Conservation (phyloP, 1,140 invertebrate genomes). For the Ladona fulva region DNA sequence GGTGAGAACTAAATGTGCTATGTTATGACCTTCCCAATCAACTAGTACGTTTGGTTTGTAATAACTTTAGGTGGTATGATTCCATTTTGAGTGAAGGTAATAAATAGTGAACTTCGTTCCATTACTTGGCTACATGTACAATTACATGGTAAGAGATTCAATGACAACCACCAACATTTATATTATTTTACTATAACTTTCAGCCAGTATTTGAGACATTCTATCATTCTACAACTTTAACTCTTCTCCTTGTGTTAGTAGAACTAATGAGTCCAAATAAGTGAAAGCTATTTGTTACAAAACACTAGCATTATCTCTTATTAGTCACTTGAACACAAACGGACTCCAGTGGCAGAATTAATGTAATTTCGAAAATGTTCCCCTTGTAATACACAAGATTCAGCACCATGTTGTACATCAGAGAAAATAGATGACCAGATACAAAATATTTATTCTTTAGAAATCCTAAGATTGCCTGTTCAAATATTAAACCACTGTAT, state of each 20-base stretch:
- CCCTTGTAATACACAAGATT: background rate
- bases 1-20: background rate
- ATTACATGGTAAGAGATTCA: too few species aligned
- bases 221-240: too few species aligned
- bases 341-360: background rate
- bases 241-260: background rate
- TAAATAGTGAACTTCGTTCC: too few species aligned
- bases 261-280: background rate
- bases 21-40: background rate
- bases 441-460: background rate
- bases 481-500: background rate
- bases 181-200: too few species aligned
- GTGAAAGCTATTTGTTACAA: background rate
- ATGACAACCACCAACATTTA: too few species aligned
- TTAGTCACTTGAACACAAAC: constrained; percentile 1
- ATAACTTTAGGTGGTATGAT: too few species aligned
- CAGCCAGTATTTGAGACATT: too few species aligned
- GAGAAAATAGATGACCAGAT: constrained; percentile 1
- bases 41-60: too few species aligned
- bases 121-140: too few species aligned
- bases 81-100: too few species aligned
- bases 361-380: background rate
- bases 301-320: constrained; percentile 7
- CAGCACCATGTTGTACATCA: background rate
- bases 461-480: background rate